Evolutionary conservation across 2,113 vertebrate species (phyloP), one percentile per base, ranked within the genome.

Genomic region (Erythrocebus patas): DNA sequence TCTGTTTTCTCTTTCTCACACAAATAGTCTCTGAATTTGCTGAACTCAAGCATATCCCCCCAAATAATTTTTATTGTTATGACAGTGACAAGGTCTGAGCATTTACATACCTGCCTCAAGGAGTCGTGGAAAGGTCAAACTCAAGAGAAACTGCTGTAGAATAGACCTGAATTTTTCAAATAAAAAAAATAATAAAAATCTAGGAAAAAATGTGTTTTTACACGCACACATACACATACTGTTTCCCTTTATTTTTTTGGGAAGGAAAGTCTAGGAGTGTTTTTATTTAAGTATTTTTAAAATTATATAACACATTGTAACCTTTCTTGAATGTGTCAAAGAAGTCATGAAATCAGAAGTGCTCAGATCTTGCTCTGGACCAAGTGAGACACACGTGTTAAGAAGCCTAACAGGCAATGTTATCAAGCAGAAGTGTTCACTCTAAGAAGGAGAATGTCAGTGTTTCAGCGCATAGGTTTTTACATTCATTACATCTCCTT

Each of bases 61-160:
- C 72, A 64, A 40, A 79, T 83, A 57, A 25, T n/a, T 57, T 79
- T 75, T 43, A 86, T 61, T 83, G 66, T 20, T 40, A 59, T 40
- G 32, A 50, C 10, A 82, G 61, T 43, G 23, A 76, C 1, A 55
- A 20, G 23, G 78, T 72, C 20, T 81, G 8, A 59, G 2, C 38
- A 64, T 95, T 96, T 61, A 98, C 99, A 98, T 98, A 99, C 99
- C 99, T 99, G 99, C 99, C 32, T 99, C 98, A 80, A 99, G 98
- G 85, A 99, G 97, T 86, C 98, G 98, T 75, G 99, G 99, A 89
- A 99, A 99, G 86, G 99, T 99, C 98, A 99, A 98, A 97, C 99
- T 99, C 97, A 99, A 98, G 93, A 99, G 98, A 75, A 99, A 98
- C 97, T 99, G 99, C 98, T 99, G 99, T 85, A 99, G 98, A 97